These are phyloP conservation scores for Paradisaea rubra DNA, from an alignment of 2,113 vertebrate species.

Conservation along the genomic window DNA sequence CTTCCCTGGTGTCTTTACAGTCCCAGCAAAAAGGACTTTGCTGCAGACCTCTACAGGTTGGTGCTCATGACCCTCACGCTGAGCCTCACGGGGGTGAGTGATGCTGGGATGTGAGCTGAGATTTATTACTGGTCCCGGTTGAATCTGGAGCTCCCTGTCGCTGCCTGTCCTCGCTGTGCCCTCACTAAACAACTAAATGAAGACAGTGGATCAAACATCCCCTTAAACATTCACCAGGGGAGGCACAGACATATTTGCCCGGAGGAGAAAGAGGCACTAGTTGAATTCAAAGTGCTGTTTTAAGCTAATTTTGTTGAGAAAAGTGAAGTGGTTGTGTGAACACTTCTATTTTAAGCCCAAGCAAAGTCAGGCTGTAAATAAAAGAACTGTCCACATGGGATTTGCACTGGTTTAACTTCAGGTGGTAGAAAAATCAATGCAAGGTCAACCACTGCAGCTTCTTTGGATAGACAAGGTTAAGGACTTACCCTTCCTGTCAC, in stretches of 20 bases:
- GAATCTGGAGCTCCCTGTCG: neutral
- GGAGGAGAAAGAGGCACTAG: neutral
- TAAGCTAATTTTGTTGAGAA: slow-evolving; percentile 27
- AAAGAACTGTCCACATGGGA: neutral
- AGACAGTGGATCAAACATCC: neutral
- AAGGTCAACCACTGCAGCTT: slow-evolving; percentile 3
- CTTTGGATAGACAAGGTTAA: neutral
- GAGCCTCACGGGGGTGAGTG: neutral
- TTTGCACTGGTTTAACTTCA: slow-evolving; percentile 9
- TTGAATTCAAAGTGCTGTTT: slow-evolving; percentile 38
- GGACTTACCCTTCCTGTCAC: neutral
- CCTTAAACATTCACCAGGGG: neutral
- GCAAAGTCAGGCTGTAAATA: slow-evolving; percentile 23
- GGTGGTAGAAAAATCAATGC: neutral
- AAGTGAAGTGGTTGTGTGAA: neutral
- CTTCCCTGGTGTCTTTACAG: neutral
- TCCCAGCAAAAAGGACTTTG: neutral
- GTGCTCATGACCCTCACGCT: neutral
- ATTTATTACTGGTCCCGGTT: neutral
- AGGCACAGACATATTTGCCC: neutral
- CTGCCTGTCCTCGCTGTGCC: neutral
- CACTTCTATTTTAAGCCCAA: slow-evolving; percentile 8
- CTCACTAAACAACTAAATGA: neutral
- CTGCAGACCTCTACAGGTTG: neutral
- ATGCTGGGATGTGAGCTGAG: neutral